Evolutionary conservation across 2,797 vertebrate species (phyloP), one percentile per base, ranked within the genome.

Genomic region (Steatocranus sp.): DNA sequence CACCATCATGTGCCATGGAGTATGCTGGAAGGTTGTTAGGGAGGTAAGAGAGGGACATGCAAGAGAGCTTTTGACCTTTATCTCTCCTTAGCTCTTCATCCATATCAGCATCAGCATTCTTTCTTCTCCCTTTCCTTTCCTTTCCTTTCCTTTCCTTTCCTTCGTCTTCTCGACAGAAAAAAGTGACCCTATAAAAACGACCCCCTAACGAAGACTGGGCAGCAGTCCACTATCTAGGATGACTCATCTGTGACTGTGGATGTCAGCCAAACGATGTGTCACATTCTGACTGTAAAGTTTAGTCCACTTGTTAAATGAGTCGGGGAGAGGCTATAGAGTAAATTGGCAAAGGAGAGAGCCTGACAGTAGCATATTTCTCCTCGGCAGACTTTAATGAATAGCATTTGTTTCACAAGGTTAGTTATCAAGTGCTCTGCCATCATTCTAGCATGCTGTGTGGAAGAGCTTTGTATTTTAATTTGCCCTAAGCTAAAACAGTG

Each of bases 151-250:
- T 34, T 63, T 46, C 5, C 9, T 11, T 75, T 68, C 43, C 5
- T 73, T 46, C 50, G 17, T 84, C 54, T 70, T 75, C 58, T 68
- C 5, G 50, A 63, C 75, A 41, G 53, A 63, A 70, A 30, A 61
- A 58, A 14, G 70, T 80, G 86, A 89, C 92, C 91, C 93, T 88
- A 90, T 86, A 75, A 73, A 63, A 85, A 80, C 79, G 32, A 78
- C 8, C 82, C 43, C 30, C 77, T 91, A 94, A 94, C 88, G 85
- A 89, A 89, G 89, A 88, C 79, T 84, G 87, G 87, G 75, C 81
- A 50, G 41, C 70, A 8, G 84, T 78, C 79, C 12, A 17, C 76
- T 27, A 75, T 88, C 83, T 36, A 68, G 49, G 82, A 14, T 93
- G 90, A 93, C 85, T 93, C 89, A 91, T 91, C 77, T 81, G 68